These are phyloP conservation scores for Geotrypetes seraphini DNA, from an alignment of 2,797 vertebrate genomes.

Conservation along the genomic window DNA sequence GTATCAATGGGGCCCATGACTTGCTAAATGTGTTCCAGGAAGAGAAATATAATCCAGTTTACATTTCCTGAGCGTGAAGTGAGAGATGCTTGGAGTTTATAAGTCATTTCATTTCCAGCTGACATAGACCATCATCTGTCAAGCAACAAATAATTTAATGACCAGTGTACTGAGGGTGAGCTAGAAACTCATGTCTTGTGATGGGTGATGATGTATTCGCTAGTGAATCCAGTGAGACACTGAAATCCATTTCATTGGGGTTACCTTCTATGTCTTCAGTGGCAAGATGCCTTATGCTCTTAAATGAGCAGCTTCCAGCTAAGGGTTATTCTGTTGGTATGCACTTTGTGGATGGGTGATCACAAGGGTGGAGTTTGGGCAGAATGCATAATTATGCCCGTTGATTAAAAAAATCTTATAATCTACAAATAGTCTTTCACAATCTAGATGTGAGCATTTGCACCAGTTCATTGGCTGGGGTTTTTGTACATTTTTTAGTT, in stretches of 20 bases:
- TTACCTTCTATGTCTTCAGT: constrained; percentile 23
- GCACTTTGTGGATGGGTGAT: too few species aligned
- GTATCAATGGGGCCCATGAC: constrained; percentile 59
- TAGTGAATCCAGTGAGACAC: constrained; percentile 32
- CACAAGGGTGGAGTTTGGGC: too few species aligned
- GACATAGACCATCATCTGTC: constrained; percentile 88
- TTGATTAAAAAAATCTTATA: too few species aligned
- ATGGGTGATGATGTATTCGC: constrained; percentile 43
- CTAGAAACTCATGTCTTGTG: constrained; percentile 47
- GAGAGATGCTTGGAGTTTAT: constrained; percentile 79
- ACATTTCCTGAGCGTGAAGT: constrained; percentile 78
- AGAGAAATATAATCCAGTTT: constrained; percentile 64
- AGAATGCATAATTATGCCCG: too few species aligned
- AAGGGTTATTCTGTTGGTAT: too few species aligned
- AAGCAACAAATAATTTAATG: constrained; percentile 64
- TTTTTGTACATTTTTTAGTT: too few species aligned
- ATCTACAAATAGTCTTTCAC: too few species aligned
- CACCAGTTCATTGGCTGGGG: too few species aligned
- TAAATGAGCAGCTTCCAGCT: too few species aligned
- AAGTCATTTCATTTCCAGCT: constrained; percentile 71
- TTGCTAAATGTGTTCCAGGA: constrained; percentile 71
- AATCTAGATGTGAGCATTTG: too few species aligned
- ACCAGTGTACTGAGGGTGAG: constrained; percentile 52
- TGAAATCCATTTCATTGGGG: constrained; percentile 44
- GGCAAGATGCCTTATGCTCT: too few species aligned